Evolutionary conservation across 2,113 vertebrate species (phyloP).

Genomic region (Lasiurus cinereus): DNA sequence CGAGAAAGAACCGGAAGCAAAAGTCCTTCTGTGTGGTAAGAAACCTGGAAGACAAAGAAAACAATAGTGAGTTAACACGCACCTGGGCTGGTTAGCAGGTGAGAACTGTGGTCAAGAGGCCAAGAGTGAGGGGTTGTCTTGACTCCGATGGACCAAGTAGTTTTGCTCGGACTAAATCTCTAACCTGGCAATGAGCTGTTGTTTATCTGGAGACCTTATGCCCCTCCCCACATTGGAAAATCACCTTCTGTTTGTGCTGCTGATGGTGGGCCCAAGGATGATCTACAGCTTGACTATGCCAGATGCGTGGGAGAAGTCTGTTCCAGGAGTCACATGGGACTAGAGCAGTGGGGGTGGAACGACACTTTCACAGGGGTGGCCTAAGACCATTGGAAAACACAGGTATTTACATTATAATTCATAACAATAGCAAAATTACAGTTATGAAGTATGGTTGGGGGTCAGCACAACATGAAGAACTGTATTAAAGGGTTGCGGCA

Average conservation of each 20-base stretch:
- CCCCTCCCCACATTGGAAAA: not conserved
- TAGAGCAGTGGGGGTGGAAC: too few relatives aligned
- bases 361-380: too few relatives aligned
- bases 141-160: not conserved
- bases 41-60: not conserved
- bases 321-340: not conserved
- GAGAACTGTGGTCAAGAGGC: not conserved
- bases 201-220: not conserved
- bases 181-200: not conserved
- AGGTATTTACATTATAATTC: too few relatives aligned
- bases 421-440: too few relatives aligned
- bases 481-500: too few relatives aligned
- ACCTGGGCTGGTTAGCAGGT: not conserved
- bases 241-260: not conserved
- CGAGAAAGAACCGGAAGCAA: not conserved
- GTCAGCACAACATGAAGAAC: too few relatives aligned
- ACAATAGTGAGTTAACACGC: not conserved
- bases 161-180: not conserved
- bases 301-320: not conserved
- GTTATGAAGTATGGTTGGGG: too few relatives aligned
- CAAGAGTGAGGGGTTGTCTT: not conserved
- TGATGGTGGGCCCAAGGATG: accelerated
- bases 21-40: not conserved
- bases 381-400: too few relatives aligned
- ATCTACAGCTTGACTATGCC: not conserved